Base-by-base conservation (phyloP, 2,113 vertebrate species). In the Thomomys bottae region DNA sequence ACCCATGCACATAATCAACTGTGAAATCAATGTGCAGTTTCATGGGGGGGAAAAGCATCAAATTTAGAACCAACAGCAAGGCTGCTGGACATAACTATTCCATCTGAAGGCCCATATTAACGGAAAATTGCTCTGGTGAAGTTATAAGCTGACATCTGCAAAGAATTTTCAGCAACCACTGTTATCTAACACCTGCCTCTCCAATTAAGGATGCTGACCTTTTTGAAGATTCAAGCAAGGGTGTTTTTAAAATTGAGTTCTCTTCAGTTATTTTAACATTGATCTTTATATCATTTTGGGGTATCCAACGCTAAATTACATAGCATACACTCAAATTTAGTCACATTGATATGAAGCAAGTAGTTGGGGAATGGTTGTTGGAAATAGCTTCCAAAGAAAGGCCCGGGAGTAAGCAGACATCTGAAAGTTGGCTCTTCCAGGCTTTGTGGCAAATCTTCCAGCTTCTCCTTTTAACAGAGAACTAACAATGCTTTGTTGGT, bases 171-270 rank as follows among this genome's bases (percentile, higher is more conserved):
- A 80, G 82, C 88, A 67, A 91, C 70, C 67, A 91, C 93, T 94
- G 84, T 94, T 96, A 92, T 93, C 93, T 75, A 94, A 77, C 96
- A 97, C 96, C 96, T 97, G 96, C 94, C 90, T 96, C 84, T 92
- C 92, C 81, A 93, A 88, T 93, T 90, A 90, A 93, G 54, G 87
- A 93, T 71, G n/a, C 84, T 81, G 94, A 95, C 93, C 96, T 95
- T 96, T 76, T 42, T 10, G 68, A 89, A 95, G 79, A 94, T 95
- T 96, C 93, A 91, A 95, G 26, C 28, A 88, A 96, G 80, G 61
- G 42, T 82, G 64, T n/a, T 90, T 95, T 93, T 95, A 18, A 76
- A 90, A 91, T 92, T 70, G 90, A 72, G 87, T 93, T 95, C 86
- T 94, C 88, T 90, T 93, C 70, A 61, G 83, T 94, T 96, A 90